These are phyloP conservation scores for Australoheros scitulus DNA, from an alignment of 2,113 vertebrate species.

Conservation along the genomic window DNA sequence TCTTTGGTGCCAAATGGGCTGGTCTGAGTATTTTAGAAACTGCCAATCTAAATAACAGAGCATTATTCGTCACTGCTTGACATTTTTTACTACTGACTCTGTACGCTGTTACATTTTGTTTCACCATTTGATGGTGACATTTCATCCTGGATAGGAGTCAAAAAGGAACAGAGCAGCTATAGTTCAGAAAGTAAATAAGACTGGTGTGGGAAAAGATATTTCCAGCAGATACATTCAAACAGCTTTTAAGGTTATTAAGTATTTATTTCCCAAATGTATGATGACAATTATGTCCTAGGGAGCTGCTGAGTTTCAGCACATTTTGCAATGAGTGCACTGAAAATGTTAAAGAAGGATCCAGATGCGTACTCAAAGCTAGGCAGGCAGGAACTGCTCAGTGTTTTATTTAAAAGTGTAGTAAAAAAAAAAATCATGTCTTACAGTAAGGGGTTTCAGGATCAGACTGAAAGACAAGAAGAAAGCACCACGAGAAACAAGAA, in stretches of 20 bases:
- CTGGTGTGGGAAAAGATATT: background rate
- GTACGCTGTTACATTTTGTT: background rate
- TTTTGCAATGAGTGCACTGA: background rate
- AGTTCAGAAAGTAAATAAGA: background rate
- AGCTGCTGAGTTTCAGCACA: background rate
- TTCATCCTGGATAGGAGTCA: constrained; percentile 3
- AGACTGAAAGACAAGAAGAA: background rate
- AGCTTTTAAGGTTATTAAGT: background rate
- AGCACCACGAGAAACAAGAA: background rate
- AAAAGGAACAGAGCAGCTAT: background rate
- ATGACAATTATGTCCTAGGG: background rate
- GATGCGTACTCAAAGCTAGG: background rate
- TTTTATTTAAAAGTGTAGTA: background rate
- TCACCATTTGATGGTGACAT: constrained; percentile 23
- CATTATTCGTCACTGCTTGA: constrained; percentile 4
- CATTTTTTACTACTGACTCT: background rate
- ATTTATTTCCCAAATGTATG: constrained; percentile 22
- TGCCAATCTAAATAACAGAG: background rate
- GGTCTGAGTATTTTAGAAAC: background rate
- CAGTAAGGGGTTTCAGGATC: background rate
- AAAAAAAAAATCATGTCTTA: background rate
- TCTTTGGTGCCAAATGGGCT: background rate
- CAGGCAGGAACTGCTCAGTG: background rate
- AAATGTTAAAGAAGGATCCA: background rate
- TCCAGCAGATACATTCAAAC: background rate